phyloP scores from a whole-genome alignment of 2,888 invertebrate species.

The Myathropa florea region DNA sequence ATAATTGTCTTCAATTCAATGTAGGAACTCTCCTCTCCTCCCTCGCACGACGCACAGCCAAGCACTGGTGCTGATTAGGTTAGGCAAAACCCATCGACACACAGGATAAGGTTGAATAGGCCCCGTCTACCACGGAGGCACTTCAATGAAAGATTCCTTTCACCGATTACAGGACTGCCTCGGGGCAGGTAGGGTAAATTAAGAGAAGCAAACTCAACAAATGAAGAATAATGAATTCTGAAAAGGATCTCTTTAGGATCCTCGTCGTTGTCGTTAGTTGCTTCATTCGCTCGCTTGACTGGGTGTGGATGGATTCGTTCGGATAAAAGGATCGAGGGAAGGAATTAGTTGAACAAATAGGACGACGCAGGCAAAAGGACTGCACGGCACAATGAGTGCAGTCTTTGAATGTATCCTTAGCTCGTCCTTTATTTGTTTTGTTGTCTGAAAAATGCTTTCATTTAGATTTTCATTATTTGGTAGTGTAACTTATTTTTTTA shows the following conservation, averaged over 20 bases:
- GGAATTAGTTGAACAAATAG: conserved; percentile 69
- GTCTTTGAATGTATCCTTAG: conserved; percentile 4
- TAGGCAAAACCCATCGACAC: conserved; percentile 64
- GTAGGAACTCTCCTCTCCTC: not conserved
- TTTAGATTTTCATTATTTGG: conserved; percentile 65
- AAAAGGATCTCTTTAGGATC: conserved; percentile 58
- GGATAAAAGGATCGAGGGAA: conserved; percentile 61
- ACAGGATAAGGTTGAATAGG: conserved; percentile 54
- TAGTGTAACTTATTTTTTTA: conserved; percentile 61
- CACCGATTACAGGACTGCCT: conserved; percentile 1
- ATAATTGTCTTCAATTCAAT: conserved; percentile 66
- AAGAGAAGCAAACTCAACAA: conserved; percentile 62
- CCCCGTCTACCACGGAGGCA: conserved; percentile 56
- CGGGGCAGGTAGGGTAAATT: conserved; percentile 34
- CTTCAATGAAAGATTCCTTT: conserved; percentile 50
- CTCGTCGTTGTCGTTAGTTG: conserved; percentile 45
- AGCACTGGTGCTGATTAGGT: conserved; percentile 67
- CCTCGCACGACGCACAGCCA: conserved; percentile 53
- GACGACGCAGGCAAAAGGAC: conserved; percentile 43
- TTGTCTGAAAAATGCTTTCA: conserved; percentile 56
- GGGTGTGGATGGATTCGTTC: not conserved
- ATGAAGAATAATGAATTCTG: conserved; percentile 65
- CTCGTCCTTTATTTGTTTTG: conserved; percentile 56
- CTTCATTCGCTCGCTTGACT: conserved; percentile 54
- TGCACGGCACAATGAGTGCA: conserved; percentile 1